phyloP scores from a whole-genome alignment of 1,140 invertebrate species.

The Drosophila pallidifrons region DNA sequence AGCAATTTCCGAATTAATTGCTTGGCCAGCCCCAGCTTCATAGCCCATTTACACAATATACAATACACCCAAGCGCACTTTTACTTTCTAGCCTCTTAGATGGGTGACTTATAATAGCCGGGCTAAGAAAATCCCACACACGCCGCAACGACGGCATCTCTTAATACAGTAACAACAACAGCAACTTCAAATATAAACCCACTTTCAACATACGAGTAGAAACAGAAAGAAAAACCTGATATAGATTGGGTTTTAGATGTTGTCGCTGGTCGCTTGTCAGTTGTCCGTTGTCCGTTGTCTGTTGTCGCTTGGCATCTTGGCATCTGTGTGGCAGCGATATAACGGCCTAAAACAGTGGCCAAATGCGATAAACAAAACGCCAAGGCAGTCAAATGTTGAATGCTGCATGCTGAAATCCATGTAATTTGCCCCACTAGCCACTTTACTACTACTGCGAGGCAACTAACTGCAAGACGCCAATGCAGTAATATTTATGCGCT shows the following conservation, averaged over 20 bases:
- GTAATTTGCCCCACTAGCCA: slow-evolving; percentile 59
- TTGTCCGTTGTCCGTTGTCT: background rate
- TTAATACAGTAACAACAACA: background rate
- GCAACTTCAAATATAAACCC: slow-evolving; percentile 5
- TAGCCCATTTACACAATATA: slow-evolving; percentile 47
- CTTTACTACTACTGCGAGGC: slow-evolving; percentile 20
- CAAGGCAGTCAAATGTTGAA: slow-evolving; percentile 49
- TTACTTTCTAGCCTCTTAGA: slow-evolving; percentile 61
- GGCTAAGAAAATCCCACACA: slow-evolving; percentile 56
- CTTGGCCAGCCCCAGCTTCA: slow-evolving; percentile 47
- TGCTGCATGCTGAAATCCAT: slow-evolving; percentile 45
- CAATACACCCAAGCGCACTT: slow-evolving; percentile 45
- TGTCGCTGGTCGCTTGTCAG: slow-evolving; percentile 42
- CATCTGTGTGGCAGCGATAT: slow-evolving; percentile 25
- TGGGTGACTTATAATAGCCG: slow-evolving; percentile 31
- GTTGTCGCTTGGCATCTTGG: slow-evolving; percentile 38
- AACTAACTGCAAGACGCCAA: slow-evolving; percentile 10
- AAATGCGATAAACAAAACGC: slow-evolving; percentile 70
- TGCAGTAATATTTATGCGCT: slow-evolving; percentile 52
- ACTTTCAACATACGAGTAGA: slow-evolving; percentile 38
- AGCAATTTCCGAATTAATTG: slow-evolving; percentile 65
- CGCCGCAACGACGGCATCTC: slow-evolving; percentile 29
- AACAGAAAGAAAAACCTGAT: slow-evolving; percentile 55
- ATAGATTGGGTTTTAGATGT: slow-evolving; percentile 60
- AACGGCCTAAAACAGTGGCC: slow-evolving; percentile 62